A percentile compares a stretch with the other conserved stretches of the same genome.
Conservation (phyloP, 2,113 vertebrate genomes). For the Aegithalos caudatus region DNA sequence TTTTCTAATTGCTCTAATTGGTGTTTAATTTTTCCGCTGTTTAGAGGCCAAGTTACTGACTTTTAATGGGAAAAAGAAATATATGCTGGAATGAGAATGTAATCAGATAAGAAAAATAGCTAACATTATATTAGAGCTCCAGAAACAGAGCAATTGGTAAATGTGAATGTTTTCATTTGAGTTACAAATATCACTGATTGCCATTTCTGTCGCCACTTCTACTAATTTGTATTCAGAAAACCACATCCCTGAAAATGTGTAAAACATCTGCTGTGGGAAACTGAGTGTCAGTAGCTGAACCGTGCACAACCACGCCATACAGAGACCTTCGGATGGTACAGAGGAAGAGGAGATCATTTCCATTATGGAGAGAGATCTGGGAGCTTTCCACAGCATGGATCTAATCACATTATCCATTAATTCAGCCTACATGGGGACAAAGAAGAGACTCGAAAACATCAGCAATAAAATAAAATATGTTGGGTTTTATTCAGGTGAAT, state of each 20-base stretch:
- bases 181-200: conserved; percentile 8
- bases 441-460: not conserved
- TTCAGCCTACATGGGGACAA: not conserved
- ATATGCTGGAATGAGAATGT: not conserved
- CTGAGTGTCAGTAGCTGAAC: not conserved
- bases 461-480: not conserved
- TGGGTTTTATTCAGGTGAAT: not conserved
- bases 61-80: conserved; percentile 20
- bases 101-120: conserved; percentile 9
- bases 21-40: conserved; percentile 48
- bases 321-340: rapidly evolving
- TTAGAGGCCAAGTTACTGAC: not conserved
- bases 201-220: conserved; percentile 18
- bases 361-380: not conserved
- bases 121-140: not conserved
- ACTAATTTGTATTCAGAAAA: conserved; percentile 30
- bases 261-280: conserved; percentile 15
- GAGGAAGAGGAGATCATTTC: not conserved
- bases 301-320: rapidly evolving
- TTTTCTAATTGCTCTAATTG: conserved; percentile 49
- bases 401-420: not conserved
- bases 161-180: conserved; percentile 32
- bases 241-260: conserved; percentile 6
- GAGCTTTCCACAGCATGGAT: not conserved
- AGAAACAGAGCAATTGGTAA: conserved; percentile 8